Percentiles rank a stretch among this genome's conserved stretches.
Conservation (phyloP, 1,140 invertebrate species). For the Asobara japonica region DNA sequence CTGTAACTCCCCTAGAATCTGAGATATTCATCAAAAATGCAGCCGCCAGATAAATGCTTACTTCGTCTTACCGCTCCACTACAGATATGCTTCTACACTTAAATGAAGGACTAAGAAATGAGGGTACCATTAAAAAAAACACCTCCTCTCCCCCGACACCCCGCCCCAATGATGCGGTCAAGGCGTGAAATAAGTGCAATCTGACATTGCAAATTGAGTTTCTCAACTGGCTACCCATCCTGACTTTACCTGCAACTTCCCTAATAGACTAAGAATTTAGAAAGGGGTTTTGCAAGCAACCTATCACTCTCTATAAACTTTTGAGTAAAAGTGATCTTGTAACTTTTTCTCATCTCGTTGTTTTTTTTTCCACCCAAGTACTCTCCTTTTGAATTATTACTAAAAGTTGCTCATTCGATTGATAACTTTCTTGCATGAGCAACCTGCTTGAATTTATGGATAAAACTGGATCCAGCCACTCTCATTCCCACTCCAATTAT, state of each 20-base stretch:
- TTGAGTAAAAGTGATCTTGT: conserved; percentile 59
- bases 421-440: conserved; percentile 18
- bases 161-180: background rate
- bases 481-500: background rate
- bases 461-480: conserved; percentile 8
- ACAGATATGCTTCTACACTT: no score
- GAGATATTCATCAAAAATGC: no score
- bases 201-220: background rate
- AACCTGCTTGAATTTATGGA: conserved; percentile 17
- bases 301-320: conserved; percentile 35
- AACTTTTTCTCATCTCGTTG: conserved; percentile 29
- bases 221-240: background rate
- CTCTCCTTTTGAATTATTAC: background rate
- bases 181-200: background rate
- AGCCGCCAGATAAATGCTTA: no score
- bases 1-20: no score
- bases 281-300: conserved; percentile 15
- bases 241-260: conserved; percentile 14
- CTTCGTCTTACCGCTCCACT: no score
- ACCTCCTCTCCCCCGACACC: background rate
- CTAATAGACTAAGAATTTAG: conserved; percentile 19
- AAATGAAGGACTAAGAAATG: background rate
- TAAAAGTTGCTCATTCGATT: background rate
- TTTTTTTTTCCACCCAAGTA: background rate
- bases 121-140: background rate